Base-by-base conservation (phyloP, 1,140 invertebrate genomes). In the Phymorhynchus buccinoides region DNA sequence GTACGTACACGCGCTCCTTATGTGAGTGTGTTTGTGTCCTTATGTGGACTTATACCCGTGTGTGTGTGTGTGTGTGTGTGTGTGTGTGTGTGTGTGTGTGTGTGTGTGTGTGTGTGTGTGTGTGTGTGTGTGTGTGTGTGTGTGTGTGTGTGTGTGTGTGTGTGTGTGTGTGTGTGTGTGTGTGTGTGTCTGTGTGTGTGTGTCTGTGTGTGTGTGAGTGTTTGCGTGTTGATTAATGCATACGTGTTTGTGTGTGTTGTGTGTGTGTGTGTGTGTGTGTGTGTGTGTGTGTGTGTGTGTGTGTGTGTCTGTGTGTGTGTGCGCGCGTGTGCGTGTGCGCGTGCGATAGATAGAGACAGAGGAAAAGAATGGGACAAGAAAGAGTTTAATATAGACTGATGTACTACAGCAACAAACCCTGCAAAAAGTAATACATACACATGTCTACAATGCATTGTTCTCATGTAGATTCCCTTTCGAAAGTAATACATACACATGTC, bases 1-100 rank as follows among this genome's bases (percentile, higher is more conserved):
- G n/a, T 27, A 27, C n/a, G 18, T 30, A 7, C 62, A 14, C 22
- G 62, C 7, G 30, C 22, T 27, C 7, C 18, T n/a, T 68, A 30
- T 68, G 22, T n/a, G 22, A 12, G 48, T n/a, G 30, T 27, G 30
- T n/a, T 14, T 68, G 22, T n/a, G 22, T 27, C 18, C 27, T 9
- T 9, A 52, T 22, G 48, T 12, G 48, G 48, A 22, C 9, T 9
- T 9, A 22, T 9, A 22, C 9, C 9, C 9, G 48, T 9, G 48
- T 52, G 48, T 9, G 22, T 52, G 48, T 9, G 22, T 12, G 22
- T 52, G 48, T 27, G 48, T 52, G 9, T 52, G 62, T 68, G 22
- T 68, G 62, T 68, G 62, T 68, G 62, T 68, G 62, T 68, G 62
- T 68, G 62, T 68, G 62, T 68, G 62, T 68, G 62, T 68, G 62